Base-by-base conservation (phyloP, 2,797 vertebrate species). In the Bradypodion pumilum region DNA sequence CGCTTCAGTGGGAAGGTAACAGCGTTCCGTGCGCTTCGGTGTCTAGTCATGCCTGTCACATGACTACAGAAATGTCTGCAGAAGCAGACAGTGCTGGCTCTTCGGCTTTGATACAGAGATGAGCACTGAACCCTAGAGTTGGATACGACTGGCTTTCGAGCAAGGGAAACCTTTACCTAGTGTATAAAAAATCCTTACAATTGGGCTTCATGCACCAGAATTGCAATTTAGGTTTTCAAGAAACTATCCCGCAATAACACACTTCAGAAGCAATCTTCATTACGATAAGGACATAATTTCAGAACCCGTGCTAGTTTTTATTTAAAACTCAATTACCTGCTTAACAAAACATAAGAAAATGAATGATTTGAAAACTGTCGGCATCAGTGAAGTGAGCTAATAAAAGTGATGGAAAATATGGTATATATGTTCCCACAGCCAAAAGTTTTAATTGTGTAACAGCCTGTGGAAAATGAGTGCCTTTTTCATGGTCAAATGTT, bases 401-500 rank as follows among this genome's bases (percentile, higher is more conserved):
- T 84, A 84, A 49, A 74, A 84, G 16, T 56, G 65, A 66, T 74
- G 37, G 77, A 79, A 63, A 79, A 74, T 56, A 66, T 15, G 79
- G 62, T 65, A 42, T 40, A 78, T 23, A 60, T 13, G 44, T 12
- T 66, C 49, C n/a, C 42, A 46, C 32, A 80, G 35, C 60, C 80
- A 65, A 42, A 80, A 66, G 62, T n/a, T 66, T 74, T 80, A 85
- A 85, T 85, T 85, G 59, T 59, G 62, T 35, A 68, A 16, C 52
- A 40, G 70, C 66, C 63, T 16, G 37, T 62, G 32, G 46, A 68
- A 59, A 83, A 83, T 49, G 75, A 32, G 25, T 44, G 5, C 8
- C n/a, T 90, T 87, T 73, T 68, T 16, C 44, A 27, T 79, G 66
- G 91, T 87, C 83, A 87, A 87, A 91, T 87, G 63, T 85, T 89